phyloP scores from a whole-genome alignment of 2,888 invertebrate genomes.

The Chalcosyrphus nemorum region DNA sequence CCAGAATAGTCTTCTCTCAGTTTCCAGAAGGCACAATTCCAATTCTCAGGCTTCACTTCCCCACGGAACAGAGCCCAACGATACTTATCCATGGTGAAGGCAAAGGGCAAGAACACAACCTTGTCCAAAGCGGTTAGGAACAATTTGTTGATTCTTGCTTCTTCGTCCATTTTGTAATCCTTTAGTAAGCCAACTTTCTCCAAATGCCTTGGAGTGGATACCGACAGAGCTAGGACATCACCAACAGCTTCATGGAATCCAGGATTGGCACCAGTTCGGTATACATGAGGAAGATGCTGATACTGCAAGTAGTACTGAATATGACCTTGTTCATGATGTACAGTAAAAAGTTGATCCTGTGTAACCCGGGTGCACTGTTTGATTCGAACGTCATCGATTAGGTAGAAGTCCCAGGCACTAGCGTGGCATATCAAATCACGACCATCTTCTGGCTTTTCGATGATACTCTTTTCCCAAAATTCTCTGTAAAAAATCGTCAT shows the following conservation, averaged over 20 bases:
- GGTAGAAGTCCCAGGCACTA: slow-evolving; percentile 94
- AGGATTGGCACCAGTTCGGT: slow-evolving; percentile 84
- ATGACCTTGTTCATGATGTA: slow-evolving; percentile 88
- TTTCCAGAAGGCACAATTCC: slow-evolving; percentile 87
- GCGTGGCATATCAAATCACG: slow-evolving; percentile 92
- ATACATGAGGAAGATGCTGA: slow-evolving; percentile 84
- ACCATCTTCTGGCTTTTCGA: slow-evolving; percentile 89
- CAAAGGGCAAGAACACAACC: slow-evolving; percentile 88
- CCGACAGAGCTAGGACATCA: slow-evolving; percentile 87
- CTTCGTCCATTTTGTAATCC: slow-evolving; percentile 85
- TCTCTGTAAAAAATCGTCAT: slow-evolving; percentile 80
- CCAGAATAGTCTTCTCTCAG: slow-evolving; percentile 86
- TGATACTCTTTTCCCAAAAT: slow-evolving; percentile 94
- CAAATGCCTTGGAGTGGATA: slow-evolving; percentile 88
- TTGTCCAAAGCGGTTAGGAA: slow-evolving; percentile 88
- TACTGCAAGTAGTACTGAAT: slow-evolving; percentile 88
- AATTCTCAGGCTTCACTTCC: slow-evolving; percentile 84
- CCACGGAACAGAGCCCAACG: slow-evolving; percentile 88
- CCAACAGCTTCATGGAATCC: slow-evolving; percentile 91
- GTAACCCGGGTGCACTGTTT: slow-evolving; percentile 86
- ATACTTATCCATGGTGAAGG: slow-evolving; percentile 87
- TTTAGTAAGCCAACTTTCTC: slow-evolving; percentile 86
- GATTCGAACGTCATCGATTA: slow-evolving; percentile 89
- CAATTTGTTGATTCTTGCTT: slow-evolving; percentile 86
- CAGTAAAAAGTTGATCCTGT: slow-evolving; percentile 84